Conservation (phyloP, 2,113 vertebrate genomes). For the Cygnus atratus region DNA sequence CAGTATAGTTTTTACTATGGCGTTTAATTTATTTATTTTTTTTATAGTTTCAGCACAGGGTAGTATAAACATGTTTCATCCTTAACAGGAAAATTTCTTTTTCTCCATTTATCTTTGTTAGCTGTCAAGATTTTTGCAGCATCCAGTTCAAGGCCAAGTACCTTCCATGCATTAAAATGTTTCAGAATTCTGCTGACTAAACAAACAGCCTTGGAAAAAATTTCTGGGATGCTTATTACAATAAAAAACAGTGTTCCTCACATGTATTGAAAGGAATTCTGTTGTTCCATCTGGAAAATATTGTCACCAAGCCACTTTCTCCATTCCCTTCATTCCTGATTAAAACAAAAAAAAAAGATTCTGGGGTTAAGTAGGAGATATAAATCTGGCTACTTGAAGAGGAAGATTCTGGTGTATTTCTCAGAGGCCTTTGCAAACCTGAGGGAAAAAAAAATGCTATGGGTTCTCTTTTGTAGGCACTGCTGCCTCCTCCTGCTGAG, state of each 20-base stretch:
- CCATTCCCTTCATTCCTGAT: neutral
- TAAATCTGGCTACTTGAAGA: neutral
- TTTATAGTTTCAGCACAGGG: neutral
- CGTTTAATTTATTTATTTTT: neutral
- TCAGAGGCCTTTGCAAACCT: neutral
- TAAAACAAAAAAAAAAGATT: neutral
- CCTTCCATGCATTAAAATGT: neutral
- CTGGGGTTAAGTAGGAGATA: neutral
- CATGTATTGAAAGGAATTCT: neutral
- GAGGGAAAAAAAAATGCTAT: neutral
- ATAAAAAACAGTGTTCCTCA: neutral
- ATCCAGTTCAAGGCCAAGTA: neutral
- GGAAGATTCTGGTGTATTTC: neutral
- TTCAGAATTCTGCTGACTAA: slow-evolving; percentile 13
- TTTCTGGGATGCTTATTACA: neutral
- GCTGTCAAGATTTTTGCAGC: neutral
- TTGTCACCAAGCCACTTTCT: neutral
- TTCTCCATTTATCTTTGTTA: neutral
- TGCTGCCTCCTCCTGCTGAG: slow-evolving; percentile 45
- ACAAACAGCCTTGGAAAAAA: neutral
- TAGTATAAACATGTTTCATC: neutral
- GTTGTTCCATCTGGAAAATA: neutral
- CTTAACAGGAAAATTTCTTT: neutral
- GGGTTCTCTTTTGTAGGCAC: slow-evolving; percentile 1
- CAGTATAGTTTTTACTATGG: neutral